Evolutionary conservation across 2,888 invertebrate species (phyloP).

Genomic region (Patella pellucida): DNA sequence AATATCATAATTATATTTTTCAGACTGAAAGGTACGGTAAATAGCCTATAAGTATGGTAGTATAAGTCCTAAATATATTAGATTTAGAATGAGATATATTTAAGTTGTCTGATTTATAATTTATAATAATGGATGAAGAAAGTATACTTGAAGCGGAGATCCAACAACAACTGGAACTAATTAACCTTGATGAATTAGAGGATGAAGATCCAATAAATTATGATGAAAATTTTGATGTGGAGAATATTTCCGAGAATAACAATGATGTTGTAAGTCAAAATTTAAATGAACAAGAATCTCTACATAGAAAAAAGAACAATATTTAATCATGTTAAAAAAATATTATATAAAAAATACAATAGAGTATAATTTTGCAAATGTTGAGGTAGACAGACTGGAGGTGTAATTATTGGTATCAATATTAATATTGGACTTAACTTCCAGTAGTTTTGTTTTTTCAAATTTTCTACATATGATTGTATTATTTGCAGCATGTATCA

Average conservation of each 20-base stretch:
- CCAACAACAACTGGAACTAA: slow-evolving; percentile 47
- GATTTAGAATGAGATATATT: too few species aligned
- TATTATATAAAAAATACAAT: too few species aligned
- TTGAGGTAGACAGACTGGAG: neutral
- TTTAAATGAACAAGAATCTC: too few species aligned
- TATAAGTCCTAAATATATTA: too few species aligned
- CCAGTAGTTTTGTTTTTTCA: neutral
- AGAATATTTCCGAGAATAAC: slow-evolving; percentile 6
- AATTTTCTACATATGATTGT: neutral
- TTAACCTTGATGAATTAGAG: slow-evolving; percentile 40
- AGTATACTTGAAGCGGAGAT: slow-evolving; percentile 51
- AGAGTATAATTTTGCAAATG: too few species aligned
- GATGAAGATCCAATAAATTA: slow-evolving; percentile 17
- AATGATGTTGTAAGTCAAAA: slow-evolving; percentile 13
- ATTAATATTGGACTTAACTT: neutral
- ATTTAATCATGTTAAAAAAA: too few species aligned
- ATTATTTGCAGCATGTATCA: slow-evolving; percentile 38
- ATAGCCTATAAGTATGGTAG: too few species aligned
- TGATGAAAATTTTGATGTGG: slow-evolving; percentile 14
- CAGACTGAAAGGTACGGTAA: too few species aligned
- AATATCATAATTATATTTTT: too few species aligned
- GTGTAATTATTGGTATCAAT: neutral
- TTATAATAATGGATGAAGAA: slow-evolving; percentile 43
- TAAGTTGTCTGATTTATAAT: too few species aligned
- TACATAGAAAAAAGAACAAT: too few species aligned